Conservation (phyloP, 2,888 invertebrate species). For the Melinaea marsaeus region DNA sequence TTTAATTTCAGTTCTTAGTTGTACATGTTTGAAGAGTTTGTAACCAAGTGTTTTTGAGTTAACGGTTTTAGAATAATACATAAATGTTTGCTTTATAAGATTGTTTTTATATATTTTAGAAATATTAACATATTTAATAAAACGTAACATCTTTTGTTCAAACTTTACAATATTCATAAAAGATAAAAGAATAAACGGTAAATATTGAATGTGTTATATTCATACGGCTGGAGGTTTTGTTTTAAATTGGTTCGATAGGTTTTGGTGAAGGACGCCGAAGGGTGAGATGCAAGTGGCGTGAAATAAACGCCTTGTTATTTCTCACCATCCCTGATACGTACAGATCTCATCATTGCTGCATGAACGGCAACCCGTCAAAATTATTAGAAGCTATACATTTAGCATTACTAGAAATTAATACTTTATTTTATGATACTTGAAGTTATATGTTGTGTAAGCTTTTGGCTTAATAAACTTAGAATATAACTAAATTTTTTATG, state of each 20-base stretch:
- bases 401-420: neutral
- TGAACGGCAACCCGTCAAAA: slow-evolving; percentile 20
- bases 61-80: no score
- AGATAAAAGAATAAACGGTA: neutral
- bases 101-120: neutral
- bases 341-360: slow-evolving; percentile 26
- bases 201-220: neutral
- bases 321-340: slow-evolving; percentile 22
- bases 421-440: no score
- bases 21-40: slow-evolving; percentile 59
- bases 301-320: slow-evolving; percentile 31
- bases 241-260: slow-evolving; percentile 14
- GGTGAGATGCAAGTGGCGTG: slow-evolving; percentile 29
- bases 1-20: slow-evolving; percentile 73
- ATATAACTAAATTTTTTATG: neutral
- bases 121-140: neutral
- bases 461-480: neutral
- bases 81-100: neutral
- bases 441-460: neutral
- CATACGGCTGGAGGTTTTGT: neutral
- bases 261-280: slow-evolving; percentile 13
- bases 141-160: neutral
- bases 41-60: slow-evolving; percentile 30
- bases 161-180: neutral
- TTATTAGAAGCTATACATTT: slow-evolving; percentile 8